Base-by-base conservation (phyloP, 2,113 vertebrate genomes). In the Dipodomys stephensi region DNA sequence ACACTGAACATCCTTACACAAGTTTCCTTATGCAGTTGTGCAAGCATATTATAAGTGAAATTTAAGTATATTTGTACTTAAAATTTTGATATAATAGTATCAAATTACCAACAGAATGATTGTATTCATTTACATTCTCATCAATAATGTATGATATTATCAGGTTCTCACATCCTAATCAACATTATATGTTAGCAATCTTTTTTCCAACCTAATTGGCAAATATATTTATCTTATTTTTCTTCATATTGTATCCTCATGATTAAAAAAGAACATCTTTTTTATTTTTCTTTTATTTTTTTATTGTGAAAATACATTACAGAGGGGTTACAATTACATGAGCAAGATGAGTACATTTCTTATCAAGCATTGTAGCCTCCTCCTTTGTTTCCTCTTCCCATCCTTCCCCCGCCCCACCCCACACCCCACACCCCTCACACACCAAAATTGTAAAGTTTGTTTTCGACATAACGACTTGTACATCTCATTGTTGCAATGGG, bases 21-120 rank as follows among this genome's bases (percentile, higher is more conserved):
- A 83, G 57, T 90, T 67, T 90, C 46, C 46, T 90, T 90, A 72
- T 79, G n/a, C 60, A 94, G 85, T 83, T 96, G 67, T 84, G 44
- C 25, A 93, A 93, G 73, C n/a, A 93, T 83, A 91, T 94, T 92
- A 79, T 84, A 91, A 71, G 32, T 44, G 53, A 92, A 91, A 89
- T 89, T 35, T 30, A 92, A 95, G 80, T 76, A 72, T 69, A 90
- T 92, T 94, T 87, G 44, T 68, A 92, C 92, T 93, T 96, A 32
- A 89, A 88, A 91, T 69, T 83, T 83, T 93, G 35, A 86, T 71
- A 35, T 80, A 80, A 88, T 87, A 73, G 32, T 80, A 4, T 62
- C 72, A 95, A 93, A 94, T 87, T 94, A 67, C 90, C 22, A 92
- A 93, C 11, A 93, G 28, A 93, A 95, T 93, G 77, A 35, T 57